Percentiles rank a stretch among this genome's conserved stretches.
Conservation (phyloP, 2,113 vertebrate species). For the Lophochroa leadbeateri region DNA sequence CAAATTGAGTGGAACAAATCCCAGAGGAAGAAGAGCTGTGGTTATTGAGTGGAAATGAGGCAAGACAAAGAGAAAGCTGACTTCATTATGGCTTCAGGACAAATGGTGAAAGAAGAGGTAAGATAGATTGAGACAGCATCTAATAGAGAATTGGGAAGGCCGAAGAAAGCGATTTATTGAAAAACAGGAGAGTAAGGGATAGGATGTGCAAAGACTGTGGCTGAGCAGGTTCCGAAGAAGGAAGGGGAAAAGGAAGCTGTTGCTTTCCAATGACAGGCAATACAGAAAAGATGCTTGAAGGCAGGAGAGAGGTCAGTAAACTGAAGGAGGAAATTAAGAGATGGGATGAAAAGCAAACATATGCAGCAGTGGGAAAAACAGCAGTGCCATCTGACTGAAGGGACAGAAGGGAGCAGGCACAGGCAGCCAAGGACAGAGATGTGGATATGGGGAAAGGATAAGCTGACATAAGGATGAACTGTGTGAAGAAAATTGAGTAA, state of each 20-base stretch:
- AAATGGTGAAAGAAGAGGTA: background rate
- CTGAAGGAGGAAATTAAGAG: background rate
- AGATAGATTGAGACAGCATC: background rate
- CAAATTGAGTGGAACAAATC: slow-evolving; percentile 52
- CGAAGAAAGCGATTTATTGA: background rate
- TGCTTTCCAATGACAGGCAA: background rate
- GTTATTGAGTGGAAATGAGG: slow-evolving; percentile 52
- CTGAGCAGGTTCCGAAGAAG: background rate
- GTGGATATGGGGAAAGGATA: background rate
- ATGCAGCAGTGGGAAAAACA: background rate
- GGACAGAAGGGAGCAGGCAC: background rate
- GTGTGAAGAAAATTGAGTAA: background rate
- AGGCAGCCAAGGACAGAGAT: background rate
- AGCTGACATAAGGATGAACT: slow-evolving; percentile 11
- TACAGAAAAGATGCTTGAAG: background rate
- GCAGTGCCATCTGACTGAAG: background rate
- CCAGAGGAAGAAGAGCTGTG: slow-evolving; percentile 6
- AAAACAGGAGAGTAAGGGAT: background rate
- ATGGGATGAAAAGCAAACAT: background rate
- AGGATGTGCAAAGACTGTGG: background rate
- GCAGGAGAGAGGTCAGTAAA: background rate
- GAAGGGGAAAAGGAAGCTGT: background rate
- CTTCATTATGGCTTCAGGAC: slow-evolving; percentile 33
- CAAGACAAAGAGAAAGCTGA: slow-evolving; percentile 22
- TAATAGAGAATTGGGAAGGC: background rate